phyloP scores from a whole-genome alignment of 2,797 vertebrate species.

The Macropus fuliginosus region DNA sequence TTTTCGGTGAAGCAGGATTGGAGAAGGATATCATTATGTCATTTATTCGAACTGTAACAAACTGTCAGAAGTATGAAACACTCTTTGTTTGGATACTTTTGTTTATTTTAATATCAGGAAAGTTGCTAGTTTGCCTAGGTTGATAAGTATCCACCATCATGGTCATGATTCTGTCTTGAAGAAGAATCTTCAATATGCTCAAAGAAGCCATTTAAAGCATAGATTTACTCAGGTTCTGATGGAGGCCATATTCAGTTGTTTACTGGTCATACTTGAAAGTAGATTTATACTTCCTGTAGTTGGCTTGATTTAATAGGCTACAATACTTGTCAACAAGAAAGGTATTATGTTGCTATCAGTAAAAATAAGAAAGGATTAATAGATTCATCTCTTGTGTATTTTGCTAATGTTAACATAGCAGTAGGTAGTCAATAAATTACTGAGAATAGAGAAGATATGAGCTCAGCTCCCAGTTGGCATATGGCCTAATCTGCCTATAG shows the following conservation, averaged over 20 bases:
- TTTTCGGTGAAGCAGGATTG: not conserved
- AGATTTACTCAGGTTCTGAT: not conserved
- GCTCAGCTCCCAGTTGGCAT: not conserved
- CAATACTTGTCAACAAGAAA: not conserved
- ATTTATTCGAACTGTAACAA: not conserved
- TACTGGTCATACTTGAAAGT: not conserved
- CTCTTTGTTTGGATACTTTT: not conserved
- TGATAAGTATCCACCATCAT: not conserved
- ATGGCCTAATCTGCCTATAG: not conserved
- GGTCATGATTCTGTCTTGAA: not conserved
- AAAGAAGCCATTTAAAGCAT: not conserved
- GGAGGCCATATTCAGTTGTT: not conserved
- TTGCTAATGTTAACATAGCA: not conserved
- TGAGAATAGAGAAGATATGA: not conserved
- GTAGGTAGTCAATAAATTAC: not conserved
- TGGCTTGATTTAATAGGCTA: not conserved
- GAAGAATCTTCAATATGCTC: not conserved
- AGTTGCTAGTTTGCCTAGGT: not conserved
- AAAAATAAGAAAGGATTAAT: not conserved
- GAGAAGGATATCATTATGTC: not conserved
- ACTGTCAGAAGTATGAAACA: not conserved
- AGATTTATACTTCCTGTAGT: not conserved
- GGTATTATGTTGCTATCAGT: not conserved
- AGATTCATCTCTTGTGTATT: not conserved
- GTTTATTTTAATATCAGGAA: not conserved